Percentiles rank a stretch among this genome's conserved stretches.
Conservation (phyloP, 2,113 vertebrate genomes). For the Garra rufa region DNA sequence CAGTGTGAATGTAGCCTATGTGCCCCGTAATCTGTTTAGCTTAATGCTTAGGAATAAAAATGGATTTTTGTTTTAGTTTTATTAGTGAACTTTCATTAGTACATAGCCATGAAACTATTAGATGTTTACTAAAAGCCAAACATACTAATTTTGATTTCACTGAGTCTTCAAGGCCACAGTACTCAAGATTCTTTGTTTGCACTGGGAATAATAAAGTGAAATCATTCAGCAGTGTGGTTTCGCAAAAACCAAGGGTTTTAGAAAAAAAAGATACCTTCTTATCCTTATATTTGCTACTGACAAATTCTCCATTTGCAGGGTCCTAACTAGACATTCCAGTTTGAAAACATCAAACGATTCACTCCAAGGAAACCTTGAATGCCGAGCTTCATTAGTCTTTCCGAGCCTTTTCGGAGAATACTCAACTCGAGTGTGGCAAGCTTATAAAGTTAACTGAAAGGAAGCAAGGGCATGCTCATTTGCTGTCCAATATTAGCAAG, state of each 20-base stretch:
- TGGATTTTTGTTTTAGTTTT: not conserved
- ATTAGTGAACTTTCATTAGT: not conserved
- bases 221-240: not conserved
- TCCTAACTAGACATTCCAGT: not conserved
- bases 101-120: not conserved
- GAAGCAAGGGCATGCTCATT: slow-evolving; percentile 2
- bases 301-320: not conserved
- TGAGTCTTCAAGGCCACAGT: not conserved
- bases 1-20: no score
- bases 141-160: not conserved
- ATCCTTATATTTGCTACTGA: not conserved
- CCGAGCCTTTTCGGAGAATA: not conserved
- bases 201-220: not conserved
- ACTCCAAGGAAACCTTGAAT: slow-evolving; percentile 7
- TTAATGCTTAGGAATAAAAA: not conserved
- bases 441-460: not conserved
- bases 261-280: not conserved
- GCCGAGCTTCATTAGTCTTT: not conserved
- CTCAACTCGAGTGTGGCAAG: not conserved
- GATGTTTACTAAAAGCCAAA: not conserved
- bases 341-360: slow-evolving; percentile 26
- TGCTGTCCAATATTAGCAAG: not conserved
- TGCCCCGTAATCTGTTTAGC: not conserved
- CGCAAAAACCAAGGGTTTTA: slow-evolving; percentile 1
- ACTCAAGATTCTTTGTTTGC: not conserved